Base-by-base conservation (phyloP, 2,888 invertebrate species). In the Agrilus biguttatus region DNA sequence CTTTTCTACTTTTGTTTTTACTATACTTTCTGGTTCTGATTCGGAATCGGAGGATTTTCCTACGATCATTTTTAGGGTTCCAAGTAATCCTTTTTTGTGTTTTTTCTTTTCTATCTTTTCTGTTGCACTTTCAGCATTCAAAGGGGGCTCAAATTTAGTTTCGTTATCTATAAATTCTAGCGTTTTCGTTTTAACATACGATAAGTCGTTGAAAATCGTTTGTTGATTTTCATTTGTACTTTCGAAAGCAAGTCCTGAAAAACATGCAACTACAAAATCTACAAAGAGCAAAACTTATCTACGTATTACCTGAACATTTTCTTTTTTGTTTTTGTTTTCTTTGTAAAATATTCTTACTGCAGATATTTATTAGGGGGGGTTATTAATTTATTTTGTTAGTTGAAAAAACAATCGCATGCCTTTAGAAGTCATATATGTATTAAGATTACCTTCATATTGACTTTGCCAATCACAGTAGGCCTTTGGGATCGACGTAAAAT, bases 381-480 rank as follows among this genome's bases (percentile, higher is more conserved):
- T 55, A 55, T 40, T 28, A 5, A 28, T 28, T 28, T 28, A 10
- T 10, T 28, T 10, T 28, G 28, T 28, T 28, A 28, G 28, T 28
- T 10, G 2, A 28, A 28, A 28, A 28, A 23, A 23, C 7, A 28
- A 4, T 28, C 28, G 10, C 28, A 28, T 28, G 28, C 28, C 28
- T 28, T 28, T 28, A 28, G 5, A 23, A 23, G 23, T 23, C 23
- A 8, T 23, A 17, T 4, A 28, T 28, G 8, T 28, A 28, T 10
- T 28, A 37, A 36, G 37, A 36, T 42, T 39, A 42, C 28, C 28
- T 28, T 28, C 28, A 28, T 28, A 28, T 51, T 59, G 56, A 44
- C 56, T 49, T 45, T 62, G 54, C 66, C 66, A 67, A 59, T 66
- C 63, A 55, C 66, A 67, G 58, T 67, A 67, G 45, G 63, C 66